Percentiles rank a stretch among this genome's conserved stretches.
Conservation (phyloP, 2,113 vertebrate species). For the Aleadryas rufinucha region DNA sequence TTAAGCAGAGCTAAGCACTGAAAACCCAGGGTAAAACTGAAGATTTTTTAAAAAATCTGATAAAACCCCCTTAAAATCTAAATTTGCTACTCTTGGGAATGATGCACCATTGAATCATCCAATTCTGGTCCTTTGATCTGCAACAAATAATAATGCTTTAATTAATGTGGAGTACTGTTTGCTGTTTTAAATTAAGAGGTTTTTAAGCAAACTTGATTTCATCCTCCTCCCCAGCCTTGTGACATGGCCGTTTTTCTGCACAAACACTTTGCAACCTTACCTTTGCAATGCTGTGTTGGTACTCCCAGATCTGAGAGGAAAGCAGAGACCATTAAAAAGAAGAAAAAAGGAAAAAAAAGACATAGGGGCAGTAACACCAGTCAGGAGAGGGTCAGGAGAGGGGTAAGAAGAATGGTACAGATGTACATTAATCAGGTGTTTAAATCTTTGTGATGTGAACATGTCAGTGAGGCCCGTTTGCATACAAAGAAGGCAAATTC, state of each 20-base stretch:
- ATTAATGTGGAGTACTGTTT: not conserved
- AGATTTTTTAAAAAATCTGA: not conserved
- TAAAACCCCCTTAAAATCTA: not conserved
- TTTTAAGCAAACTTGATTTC: not conserved
- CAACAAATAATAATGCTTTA: not conserved
- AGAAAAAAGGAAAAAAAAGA: not conserved
- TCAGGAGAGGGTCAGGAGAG: not conserved
- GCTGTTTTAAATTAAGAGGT: not conserved
- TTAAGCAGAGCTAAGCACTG: not conserved
- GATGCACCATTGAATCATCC: not conserved
- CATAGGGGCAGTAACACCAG: not conserved
- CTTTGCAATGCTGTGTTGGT: not conserved
- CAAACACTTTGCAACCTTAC: accelerated
- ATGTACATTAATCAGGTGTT: accelerated
- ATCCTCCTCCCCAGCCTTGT: not conserved
- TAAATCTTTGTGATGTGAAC: not conserved
- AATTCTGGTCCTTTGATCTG: not conserved
- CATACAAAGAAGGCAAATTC: not conserved
- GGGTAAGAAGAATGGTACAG: not conserved
- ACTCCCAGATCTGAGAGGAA: not conserved
- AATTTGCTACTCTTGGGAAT: not conserved
- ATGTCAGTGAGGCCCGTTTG: not conserved
- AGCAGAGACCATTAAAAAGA: not conserved
- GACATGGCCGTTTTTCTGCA: not conserved
- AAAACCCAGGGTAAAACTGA: not conserved